A percentile compares a stretch with the other conserved stretches of the same genome.
Conservation (phyloP, 2,113 vertebrate species). For the Eurypyga helias region DNA sequence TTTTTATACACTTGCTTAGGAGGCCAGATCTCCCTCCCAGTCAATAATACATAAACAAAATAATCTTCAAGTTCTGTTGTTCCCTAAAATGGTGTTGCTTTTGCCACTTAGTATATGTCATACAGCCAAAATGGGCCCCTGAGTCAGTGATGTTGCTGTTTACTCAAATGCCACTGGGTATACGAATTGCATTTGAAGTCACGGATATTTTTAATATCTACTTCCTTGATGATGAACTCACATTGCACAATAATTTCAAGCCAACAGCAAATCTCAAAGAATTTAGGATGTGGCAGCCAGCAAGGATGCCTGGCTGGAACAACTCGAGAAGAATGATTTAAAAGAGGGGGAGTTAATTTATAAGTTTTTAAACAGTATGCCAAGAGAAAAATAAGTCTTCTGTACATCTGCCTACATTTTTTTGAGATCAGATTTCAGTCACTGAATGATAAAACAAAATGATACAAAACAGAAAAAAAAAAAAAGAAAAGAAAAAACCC, state of each 20-base stretch:
- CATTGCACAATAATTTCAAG: background rate
- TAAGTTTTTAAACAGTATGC: slow-evolving; percentile 24
- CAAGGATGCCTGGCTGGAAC: background rate
- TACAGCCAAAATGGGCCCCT: background rate
- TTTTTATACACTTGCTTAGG: slow-evolving; percentile 17
- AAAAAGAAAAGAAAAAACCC: background rate
- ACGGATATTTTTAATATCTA: slow-evolving; percentile 24
- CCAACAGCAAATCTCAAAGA: slow-evolving; percentile 46
- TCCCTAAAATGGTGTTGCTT: slow-evolving; percentile 40
- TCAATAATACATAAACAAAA: slow-evolving; percentile 5
- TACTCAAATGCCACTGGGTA: background rate
- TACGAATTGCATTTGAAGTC: background rate
- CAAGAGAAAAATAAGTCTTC: slow-evolving; percentile 46
- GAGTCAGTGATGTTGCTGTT: slow-evolving; percentile 31
- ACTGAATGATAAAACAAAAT: slow-evolving; percentile 38
- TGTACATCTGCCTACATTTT: slow-evolving; percentile 46
- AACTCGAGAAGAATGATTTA: slow-evolving; percentile 27
- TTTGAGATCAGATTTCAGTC: slow-evolving; percentile 49
- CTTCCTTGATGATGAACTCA: slow-evolving; percentile 24
- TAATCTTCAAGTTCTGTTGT: background rate
- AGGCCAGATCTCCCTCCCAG: background rate
- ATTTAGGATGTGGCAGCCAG: slow-evolving; percentile 20
- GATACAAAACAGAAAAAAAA: background rate
- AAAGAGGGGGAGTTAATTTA: slow-evolving; percentile 41
- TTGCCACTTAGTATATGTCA: background rate